Evolutionary conservation across 1,140 invertebrate genomes (phyloP).

Genomic region (Papilio machaon): DNA sequence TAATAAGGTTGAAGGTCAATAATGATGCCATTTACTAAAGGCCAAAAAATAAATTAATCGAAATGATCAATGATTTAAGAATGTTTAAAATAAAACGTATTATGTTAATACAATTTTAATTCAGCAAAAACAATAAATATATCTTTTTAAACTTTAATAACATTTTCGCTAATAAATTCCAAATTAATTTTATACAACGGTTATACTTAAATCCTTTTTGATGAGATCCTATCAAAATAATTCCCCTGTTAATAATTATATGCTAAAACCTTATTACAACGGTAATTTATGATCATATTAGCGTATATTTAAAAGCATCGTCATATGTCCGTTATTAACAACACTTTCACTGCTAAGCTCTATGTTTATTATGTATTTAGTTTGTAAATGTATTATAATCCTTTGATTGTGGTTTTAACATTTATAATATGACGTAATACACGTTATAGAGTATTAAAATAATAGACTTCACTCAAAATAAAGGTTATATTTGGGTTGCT

Average conservation of each 20-base stretch:
- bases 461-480: too few species aligned
- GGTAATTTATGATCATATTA: conserved; percentile 2
- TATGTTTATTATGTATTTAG: conserved; percentile 1
- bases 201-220: conserved; percentile 1
- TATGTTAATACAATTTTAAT: background rate
- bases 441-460: too few species aligned
- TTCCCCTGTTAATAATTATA: conserved; percentile 1
- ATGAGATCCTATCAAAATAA: conserved; percentile 20
- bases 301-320: background rate
- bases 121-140: background rate
- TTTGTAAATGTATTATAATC: conserved; percentile 18
- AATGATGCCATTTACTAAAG: background rate
- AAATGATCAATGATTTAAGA: background rate
- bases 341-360: conserved; percentile 8
- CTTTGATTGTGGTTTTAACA: conserved; percentile 14
- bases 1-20: too few species aligned
- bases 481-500: too few species aligned
- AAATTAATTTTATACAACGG: background rate
- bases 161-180: background rate
- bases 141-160: background rate
- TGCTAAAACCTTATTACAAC: background rate
- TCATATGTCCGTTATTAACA: background rate
- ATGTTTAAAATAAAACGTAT: too few species aligned
- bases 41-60: background rate
- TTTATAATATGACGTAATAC: background rate